These are phyloP conservation scores for Parnassius mnemosyne DNA, from an alignment of 2,888 invertebrate species.

Conservation along the genomic window DNA sequence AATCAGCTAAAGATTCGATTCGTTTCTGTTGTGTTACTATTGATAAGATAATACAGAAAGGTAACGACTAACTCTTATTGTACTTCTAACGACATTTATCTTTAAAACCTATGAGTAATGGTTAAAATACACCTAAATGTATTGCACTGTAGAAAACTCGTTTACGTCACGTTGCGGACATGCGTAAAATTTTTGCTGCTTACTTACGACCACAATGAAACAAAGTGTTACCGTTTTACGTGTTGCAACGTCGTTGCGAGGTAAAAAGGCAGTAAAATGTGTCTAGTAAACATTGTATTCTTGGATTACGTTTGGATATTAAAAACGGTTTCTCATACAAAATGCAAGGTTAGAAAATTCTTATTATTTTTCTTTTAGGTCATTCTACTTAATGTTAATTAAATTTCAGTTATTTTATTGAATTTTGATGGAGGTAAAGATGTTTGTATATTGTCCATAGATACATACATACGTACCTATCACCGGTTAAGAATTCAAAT, in stretches of 20 bases:
- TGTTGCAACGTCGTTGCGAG: conserved; percentile 3
- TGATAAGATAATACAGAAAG: conserved; percentile 14
- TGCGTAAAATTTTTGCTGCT: conserved; percentile 5
- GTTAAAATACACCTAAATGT: neutral
- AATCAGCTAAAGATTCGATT: too few species aligned
- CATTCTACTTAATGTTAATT: too few species aligned
- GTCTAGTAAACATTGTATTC: conserved; percentile 10
- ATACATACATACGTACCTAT: too few species aligned
- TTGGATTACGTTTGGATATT: conserved; percentile 4
- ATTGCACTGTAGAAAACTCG: conserved; percentile 1
- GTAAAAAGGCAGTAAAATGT: conserved; percentile 9
- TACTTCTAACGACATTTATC: conserved; percentile 9
- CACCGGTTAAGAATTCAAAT: too few species aligned
- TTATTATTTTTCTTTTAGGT: too few species aligned
- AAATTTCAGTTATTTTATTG: too few species aligned
- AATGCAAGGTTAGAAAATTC: too few species aligned
- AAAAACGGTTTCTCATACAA: neutral
- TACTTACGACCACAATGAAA: conserved; percentile 15
- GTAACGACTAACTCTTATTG: conserved; percentile 5
- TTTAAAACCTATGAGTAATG: conserved; percentile 13
- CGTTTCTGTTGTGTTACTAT: neutral
- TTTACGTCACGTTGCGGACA: neutral
- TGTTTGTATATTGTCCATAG: too few species aligned
- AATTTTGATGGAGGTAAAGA: too few species aligned
- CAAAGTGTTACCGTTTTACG: conserved; percentile 10